Percentiles rank a stretch among this genome's conserved stretches.
Conservation (phyloP, 2,888 invertebrate genomes). For the Hylaea fasciaria region DNA sequence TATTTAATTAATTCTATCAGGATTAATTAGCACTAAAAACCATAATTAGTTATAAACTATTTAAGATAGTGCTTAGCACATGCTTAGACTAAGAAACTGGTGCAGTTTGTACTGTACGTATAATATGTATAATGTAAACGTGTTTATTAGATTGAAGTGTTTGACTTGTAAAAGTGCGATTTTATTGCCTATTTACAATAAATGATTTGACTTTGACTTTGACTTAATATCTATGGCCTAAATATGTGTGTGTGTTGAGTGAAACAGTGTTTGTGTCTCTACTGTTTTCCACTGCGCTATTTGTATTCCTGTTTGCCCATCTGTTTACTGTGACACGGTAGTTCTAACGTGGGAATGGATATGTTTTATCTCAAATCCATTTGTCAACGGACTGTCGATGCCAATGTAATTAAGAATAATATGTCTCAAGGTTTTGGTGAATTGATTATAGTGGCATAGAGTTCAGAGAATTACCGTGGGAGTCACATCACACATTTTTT, state of each 20-base stretch:
- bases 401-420: slow-evolving; percentile 24
- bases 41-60: too few relatives aligned
- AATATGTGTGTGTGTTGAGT: too few relatives aligned
- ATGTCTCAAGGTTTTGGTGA: slow-evolving; percentile 22
- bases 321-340: slow-evolving; percentile 21
- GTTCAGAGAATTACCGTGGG: slow-evolving; percentile 17
- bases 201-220: too few relatives aligned
- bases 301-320: slow-evolving; percentile 7
- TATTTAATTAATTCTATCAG: too few relatives aligned
- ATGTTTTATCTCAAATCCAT: slow-evolving; percentile 22
- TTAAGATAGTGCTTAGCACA: too few relatives aligned
- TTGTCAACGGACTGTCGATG: slow-evolving; percentile 25
- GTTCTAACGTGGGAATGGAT: slow-evolving; percentile 32
- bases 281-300: slow-evolving; percentile 8
- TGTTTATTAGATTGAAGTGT: too few relatives aligned
- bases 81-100: too few relatives aligned
- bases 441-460: slow-evolving; percentile 7
- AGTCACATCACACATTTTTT: slow-evolving; percentile 13
- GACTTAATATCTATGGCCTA: neutral
- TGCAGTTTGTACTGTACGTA: too few relatives aligned
- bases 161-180: too few relatives aligned
- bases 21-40: too few relatives aligned
- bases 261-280: neutral
- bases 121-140: too few relatives aligned
- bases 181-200: too few relatives aligned